Evolutionary conservation across 2,888 invertebrate genomes (phyloP), one percentile per base, ranked within the genome.

Genomic region (Nycteola revayana): DNA sequence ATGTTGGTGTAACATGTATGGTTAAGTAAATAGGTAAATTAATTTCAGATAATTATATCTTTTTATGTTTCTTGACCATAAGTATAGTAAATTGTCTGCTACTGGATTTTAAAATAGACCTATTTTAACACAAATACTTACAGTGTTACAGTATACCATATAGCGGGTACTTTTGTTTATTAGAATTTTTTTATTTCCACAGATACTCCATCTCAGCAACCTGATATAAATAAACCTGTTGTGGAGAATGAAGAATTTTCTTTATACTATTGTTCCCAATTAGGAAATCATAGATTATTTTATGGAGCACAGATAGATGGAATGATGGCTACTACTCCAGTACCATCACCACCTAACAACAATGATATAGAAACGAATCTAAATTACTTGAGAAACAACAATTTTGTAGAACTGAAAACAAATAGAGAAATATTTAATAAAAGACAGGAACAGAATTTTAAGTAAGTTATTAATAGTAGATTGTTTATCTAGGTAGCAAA

Each of bases 271-370:
- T 42, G 24, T 18, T 31, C 65, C 17, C 41, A 34, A 3, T 40
- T 70, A 31, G 57, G 58, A 10, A 33, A 47, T 9, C 58, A 68
- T 42, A 47, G 41, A 27, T 33, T 70, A n/a, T 43, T 70, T 17
- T 69, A 69, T 60, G 63, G 64, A 28, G 67, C 69, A 10, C 66
- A 70, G 54, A 68, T 68, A 32, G 70, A 70, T 60, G 66, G 58
- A n/a, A 35, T 70, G 43, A 17, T 67, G 11, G 52, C 57, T 9
- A 47, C 39, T 9, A 23, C 31, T 31, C 21, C 28, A n/a, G 3
- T 7, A 3, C 18, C 37, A 1, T 2, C 33, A 26, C 45, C 50
- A 25, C 58, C 59, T 10, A 25, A 49, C 2, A 36, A 48, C 20
- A 9, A 35, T 20, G 40, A 64, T 36, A 20, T 54, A 33, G 36